Evolutionary conservation across 2,113 vertebrate species (phyloP).

Genomic region (Ictalurus punctatus): DNA sequence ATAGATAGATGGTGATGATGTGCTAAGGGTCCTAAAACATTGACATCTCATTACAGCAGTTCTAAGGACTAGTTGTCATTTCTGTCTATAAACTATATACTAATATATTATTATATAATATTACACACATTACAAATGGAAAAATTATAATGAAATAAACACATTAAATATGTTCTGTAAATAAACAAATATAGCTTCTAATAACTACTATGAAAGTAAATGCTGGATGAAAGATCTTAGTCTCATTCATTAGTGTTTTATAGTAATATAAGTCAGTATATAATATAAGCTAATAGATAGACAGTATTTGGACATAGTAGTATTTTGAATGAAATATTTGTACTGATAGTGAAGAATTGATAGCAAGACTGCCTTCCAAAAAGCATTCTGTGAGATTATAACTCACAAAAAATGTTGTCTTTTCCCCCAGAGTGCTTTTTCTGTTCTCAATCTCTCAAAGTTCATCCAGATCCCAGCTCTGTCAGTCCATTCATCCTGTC

Average conservation of each 20-base stretch:
- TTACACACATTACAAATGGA: not conserved
- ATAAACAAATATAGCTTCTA: not conserved
- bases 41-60: not conserved
- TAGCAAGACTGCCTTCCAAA: not conserved
- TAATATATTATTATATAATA: not conserved
- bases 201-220: too few relatives aligned
- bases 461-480: conserved; percentile 16
- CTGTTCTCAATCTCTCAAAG: not conserved
- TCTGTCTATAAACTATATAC: not conserved
- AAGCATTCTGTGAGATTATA: not conserved
- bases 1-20: not conserved
- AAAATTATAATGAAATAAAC: not conserved
- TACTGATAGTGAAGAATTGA: too few relatives aligned
- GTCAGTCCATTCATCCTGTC: conserved; percentile 21
- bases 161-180: not conserved
- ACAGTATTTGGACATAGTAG: not conserved
- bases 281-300: not conserved
- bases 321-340: not conserved
- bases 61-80: not conserved
- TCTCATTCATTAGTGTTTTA: not conserved
- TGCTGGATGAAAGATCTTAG: not conserved
- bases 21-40: not conserved
- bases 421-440: conserved; percentile 14
- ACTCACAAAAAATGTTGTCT: not conserved
- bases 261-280: not conserved